phyloP scores from a whole-genome alignment of 37 sponge, comb jelly and placozoan species.

The Amphimedon queenslandica region DNA sequence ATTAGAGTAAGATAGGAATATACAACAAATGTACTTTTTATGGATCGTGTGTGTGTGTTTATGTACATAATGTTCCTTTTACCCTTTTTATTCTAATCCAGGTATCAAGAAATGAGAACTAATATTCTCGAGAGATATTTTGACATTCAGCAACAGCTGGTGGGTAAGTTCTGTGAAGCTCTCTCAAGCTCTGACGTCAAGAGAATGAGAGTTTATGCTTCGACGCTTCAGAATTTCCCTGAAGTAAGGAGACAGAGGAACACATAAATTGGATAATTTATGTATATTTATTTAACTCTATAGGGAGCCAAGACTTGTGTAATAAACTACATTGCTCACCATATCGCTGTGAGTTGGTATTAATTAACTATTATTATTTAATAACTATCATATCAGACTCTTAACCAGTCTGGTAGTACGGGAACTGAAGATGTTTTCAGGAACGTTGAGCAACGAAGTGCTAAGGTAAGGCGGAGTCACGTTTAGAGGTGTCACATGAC shows the following conservation, averaged over 20 bases:
- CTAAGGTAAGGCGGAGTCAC: constrained; percentile 21
- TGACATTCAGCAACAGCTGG: constrained; percentile 40
- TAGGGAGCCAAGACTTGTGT: constrained; percentile 47
- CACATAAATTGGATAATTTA: background rate
- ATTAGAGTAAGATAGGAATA: constrained; percentile 44
- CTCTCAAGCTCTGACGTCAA: constrained; percentile 33
- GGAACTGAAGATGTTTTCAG: constrained; percentile 34
- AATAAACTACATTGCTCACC: constrained; percentile 45
- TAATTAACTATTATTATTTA: background rate
- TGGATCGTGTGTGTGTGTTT: background rate
- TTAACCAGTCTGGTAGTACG: constrained; percentile 8
- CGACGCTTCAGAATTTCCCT: constrained; percentile 48
- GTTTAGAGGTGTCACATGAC: background rate
- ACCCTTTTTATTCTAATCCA: constrained; percentile 2
- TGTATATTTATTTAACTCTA: background rate
- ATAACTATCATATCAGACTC: too few relatives aligned
- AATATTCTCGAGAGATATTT: constrained; percentile 59
- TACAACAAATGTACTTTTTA: background rate
- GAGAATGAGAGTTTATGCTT: constrained; percentile 73
- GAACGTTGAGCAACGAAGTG: constrained; percentile 33
- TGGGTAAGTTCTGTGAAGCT: constrained; percentile 59
- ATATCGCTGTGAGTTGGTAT: constrained; percentile 27
- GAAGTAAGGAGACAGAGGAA: constrained; percentile 7
- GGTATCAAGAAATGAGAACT: constrained; percentile 33
- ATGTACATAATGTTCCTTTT: background rate